phyloP scores from a whole-genome alignment of 1,140 invertebrate genomes.

The Ceratoteleas bidentatus region DNA sequence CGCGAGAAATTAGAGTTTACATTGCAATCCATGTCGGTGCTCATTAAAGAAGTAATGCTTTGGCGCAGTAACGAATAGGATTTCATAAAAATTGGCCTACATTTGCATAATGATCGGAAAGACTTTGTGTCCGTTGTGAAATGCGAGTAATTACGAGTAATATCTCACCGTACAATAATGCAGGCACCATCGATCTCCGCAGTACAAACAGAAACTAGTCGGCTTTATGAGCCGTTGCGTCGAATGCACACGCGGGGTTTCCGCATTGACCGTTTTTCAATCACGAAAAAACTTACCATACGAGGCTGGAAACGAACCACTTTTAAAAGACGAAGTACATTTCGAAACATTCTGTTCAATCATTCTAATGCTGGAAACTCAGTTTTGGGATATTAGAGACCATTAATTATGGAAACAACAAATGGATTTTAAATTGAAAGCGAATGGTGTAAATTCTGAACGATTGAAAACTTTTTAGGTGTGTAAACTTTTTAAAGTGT shows the following conservation, averaged over 20 bases:
- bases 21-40: constrained; percentile 15
- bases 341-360: no score
- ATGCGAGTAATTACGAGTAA: constrained; percentile 60
- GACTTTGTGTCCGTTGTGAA: constrained; percentile 45
- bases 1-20: constrained; percentile 46
- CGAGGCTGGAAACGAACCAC: not conserved
- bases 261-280: constrained; percentile 3
- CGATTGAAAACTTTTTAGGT: no score
- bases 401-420: no score
- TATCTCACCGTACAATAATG: constrained; percentile 38
- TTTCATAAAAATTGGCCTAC: constrained; percentile 64
- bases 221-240: constrained; percentile 28
- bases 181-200: constrained; percentile 37
- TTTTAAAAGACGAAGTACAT: no score
- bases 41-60: constrained; percentile 38
- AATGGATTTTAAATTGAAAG: no score
- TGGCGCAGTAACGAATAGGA: constrained; percentile 35
- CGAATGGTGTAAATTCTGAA: no score
- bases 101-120: constrained; percentile 40
- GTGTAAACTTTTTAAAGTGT: no score
- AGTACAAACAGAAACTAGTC: constrained; percentile 52
- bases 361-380: no score
- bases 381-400: no score
- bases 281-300: constrained; percentile 3
- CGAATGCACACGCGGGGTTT: constrained; percentile 11